A percentile compares a stretch with the other conserved stretches of the same genome.
phyloP scores from a whole-genome alignment of 2,797 vertebrate species.

The Staurois parvus region DNA sequence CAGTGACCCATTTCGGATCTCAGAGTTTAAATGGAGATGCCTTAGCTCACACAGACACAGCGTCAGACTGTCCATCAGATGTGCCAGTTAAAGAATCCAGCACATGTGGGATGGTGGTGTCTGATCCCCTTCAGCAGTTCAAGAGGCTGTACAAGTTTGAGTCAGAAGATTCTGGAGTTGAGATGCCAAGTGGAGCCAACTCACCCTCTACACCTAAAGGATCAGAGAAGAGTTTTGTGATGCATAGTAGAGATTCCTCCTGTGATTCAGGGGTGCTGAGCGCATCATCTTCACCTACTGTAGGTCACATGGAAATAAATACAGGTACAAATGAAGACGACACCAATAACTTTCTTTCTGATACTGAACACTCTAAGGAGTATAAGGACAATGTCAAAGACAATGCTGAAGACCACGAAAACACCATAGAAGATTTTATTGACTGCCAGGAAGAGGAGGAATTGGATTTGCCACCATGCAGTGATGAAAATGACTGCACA shows the following conservation, averaged over 20 bases:
- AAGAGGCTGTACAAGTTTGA: constrained; percentile 84
- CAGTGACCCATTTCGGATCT: constrained; percentile 71
- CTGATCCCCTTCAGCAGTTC: constrained; percentile 70
- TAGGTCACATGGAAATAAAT: constrained; percentile 68
- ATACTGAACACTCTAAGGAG: constrained; percentile 57
- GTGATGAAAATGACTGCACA: constrained; percentile 46
- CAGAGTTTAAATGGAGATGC: constrained; percentile 66
- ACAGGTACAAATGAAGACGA: constrained; percentile 67
- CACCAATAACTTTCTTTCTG: constrained; percentile 51
- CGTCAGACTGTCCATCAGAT: constrained; percentile 57
- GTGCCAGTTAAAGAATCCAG: constrained; percentile 50
- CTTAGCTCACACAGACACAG: constrained; percentile 54
- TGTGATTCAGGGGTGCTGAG: constrained; percentile 81
- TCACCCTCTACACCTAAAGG: constrained; percentile 82
- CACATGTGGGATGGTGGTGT: constrained; percentile 69
- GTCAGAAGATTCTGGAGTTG: constrained; percentile 88
- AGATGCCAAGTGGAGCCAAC: constrained; percentile 84
- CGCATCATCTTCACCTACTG: constrained; percentile 72
- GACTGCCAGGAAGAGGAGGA: constrained; percentile 57
- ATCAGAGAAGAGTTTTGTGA: constrained; percentile 87
- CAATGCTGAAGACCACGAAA: constrained; percentile 54
- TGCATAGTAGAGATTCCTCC: constrained; percentile 86
- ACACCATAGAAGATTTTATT: constrained; percentile 64
- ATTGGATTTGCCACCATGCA: constrained; percentile 56
- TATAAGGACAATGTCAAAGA: constrained; percentile 53